phyloP scores from a whole-genome alignment of 2,888 invertebrate species.

The Barypeithes pellucidus region DNA sequence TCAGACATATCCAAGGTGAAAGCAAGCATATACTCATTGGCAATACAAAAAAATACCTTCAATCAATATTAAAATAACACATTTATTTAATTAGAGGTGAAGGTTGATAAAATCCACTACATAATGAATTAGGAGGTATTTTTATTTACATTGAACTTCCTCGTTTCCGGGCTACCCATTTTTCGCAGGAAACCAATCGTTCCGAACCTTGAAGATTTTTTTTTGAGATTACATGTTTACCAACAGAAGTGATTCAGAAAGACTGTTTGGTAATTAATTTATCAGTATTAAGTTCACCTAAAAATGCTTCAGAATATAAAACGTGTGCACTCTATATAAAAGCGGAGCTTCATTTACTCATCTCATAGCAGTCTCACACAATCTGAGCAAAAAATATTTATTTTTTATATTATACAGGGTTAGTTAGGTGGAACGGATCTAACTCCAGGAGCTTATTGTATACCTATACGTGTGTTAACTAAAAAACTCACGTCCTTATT shows the following conservation, averaged over 20 bases:
- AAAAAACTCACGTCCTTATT: too few species aligned
- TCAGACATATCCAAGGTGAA: constrained; percentile 1
- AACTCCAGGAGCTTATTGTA: too few species aligned
- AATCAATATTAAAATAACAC: not conserved
- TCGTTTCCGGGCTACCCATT: constrained; percentile 14
- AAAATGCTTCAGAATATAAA: too few species aligned
- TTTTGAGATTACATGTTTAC: constrained; percentile 23
- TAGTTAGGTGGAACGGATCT: too few species aligned
- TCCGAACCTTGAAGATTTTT: constrained; percentile 20
- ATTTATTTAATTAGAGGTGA: constrained; percentile 8
- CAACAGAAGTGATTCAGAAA: constrained; percentile 30
- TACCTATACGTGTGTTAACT: too few species aligned
- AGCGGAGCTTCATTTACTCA: too few species aligned
- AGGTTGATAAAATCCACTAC: constrained; percentile 11
- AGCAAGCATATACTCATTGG: not conserved
- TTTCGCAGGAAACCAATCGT: constrained; percentile 16
- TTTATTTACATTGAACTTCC: constrained; percentile 3
- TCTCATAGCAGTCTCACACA: too few species aligned
- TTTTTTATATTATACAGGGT: too few species aligned
- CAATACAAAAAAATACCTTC: not conserved
- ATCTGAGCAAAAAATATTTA: too few species aligned
- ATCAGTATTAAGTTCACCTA: too few species aligned
- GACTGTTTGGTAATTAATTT: too few species aligned
- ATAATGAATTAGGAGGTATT: not conserved
- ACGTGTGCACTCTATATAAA: too few species aligned